A percentile compares a stretch with the other conserved stretches of the same genome.
phyloP scores from a whole-genome alignment of 2,797 vertebrate species.

The Anas flavirostris region DNA sequence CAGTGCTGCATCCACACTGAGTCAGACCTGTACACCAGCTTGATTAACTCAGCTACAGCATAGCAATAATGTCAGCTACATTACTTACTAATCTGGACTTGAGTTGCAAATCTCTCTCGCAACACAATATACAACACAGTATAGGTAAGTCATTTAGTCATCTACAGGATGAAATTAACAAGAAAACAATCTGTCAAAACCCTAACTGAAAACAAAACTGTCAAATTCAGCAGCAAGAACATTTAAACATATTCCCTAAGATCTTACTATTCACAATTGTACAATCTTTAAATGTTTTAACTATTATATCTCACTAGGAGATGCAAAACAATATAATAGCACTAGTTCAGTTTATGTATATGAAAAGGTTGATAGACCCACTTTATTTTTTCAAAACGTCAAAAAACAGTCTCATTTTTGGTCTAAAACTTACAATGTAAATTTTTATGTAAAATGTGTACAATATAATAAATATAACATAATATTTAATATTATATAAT shows the following conservation, averaged over 20 bases:
- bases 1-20: background rate
- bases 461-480: background rate
- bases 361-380: background rate
- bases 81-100: background rate
- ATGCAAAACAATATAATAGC: background rate
- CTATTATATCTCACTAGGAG: background rate
- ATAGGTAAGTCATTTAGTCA: background rate
- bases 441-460: background rate
- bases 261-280: background rate
- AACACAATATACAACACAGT: background rate
- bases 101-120: background rate
- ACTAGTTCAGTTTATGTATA: background rate
- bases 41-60: background rate
- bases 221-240: background rate
- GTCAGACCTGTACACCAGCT: background rate
- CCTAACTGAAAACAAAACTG: background rate
- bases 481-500: no score
- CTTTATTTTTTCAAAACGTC: background rate
- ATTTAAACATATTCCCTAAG: background rate
- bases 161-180: background rate
- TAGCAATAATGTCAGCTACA: background rate
- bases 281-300: background rate
- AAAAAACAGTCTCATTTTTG: background rate
- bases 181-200: background rate
- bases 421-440: background rate